phyloP scores from a whole-genome alignment of 2,888 invertebrate species.

The Magallana nippona region DNA sequence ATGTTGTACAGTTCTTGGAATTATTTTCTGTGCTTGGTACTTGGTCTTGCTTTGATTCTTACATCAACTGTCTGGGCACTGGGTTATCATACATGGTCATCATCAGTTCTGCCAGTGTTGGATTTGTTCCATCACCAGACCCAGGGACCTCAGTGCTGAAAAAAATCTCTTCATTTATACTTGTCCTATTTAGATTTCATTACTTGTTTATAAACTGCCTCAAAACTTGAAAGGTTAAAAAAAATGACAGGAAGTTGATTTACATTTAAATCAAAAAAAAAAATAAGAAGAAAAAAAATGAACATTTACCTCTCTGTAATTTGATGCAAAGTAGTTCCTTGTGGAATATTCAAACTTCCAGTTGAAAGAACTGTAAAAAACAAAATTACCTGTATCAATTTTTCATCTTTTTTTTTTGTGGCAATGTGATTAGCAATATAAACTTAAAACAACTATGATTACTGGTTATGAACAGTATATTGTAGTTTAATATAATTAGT shows the following conservation, averaged over 20 bases:
- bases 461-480: no score
- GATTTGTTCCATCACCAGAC: constrained; percentile 58
- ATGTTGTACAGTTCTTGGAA: not conserved
- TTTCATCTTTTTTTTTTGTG: no score
- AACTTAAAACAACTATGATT: no score
- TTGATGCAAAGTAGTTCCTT: not conserved
- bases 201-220: no score
- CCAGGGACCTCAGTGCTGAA: constrained; percentile 40
- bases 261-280: not conserved
- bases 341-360: constrained; percentile 50
- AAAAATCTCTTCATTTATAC: not conserved
- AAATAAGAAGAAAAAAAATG: not conserved
- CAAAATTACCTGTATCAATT: not conserved
- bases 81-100: constrained; percentile 62
- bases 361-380: constrained; percentile 56
- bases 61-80: constrained; percentile 61
- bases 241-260: not conserved
- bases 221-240: not conserved
- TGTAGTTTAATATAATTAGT: no score
- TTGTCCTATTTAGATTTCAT: no score
- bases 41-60: constrained; percentile 38
- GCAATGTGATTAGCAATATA: no score
- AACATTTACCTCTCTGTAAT: not conserved
- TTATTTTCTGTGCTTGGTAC: not conserved
- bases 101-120: constrained; percentile 63